phyloP scores from a whole-genome alignment of 1,140 invertebrate species.

The Caenorhabditis briggsae region DNA sequence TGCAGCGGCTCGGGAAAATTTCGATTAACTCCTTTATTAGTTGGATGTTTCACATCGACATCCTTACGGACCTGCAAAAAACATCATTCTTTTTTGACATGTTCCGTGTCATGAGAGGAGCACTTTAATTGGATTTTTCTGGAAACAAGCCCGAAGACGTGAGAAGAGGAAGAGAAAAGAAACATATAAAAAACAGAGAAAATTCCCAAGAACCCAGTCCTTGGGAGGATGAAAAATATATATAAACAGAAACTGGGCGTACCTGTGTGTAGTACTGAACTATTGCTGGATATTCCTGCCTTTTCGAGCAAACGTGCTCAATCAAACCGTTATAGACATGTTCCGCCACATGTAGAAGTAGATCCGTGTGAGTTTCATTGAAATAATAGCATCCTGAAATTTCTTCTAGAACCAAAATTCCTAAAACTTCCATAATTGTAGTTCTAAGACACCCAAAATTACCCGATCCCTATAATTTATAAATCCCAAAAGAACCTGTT shows the following conservation, averaged over 20 bases:
- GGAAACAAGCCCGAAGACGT: not conserved
- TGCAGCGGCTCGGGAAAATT: constrained; percentile 72
- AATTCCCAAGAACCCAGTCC: not conserved
- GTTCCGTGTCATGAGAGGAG: not conserved
- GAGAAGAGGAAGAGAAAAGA: no score
- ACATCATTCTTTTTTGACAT: constrained; percentile 28
- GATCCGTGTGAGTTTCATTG: constrained; percentile 75
- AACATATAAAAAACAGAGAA: not conserved
- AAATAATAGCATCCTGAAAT: constrained; percentile 75
- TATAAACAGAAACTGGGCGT: not conserved
- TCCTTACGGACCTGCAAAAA: constrained; percentile 72
- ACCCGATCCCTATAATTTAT: constrained; percentile 20
- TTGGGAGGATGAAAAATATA: not conserved
- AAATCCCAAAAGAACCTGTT: constrained; percentile 64
- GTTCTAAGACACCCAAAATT: not conserved
- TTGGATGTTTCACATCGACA: constrained; percentile 72
- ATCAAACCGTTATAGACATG: constrained; percentile 75
- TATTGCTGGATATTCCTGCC: constrained; percentile 74
- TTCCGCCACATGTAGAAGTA: constrained; percentile 71
- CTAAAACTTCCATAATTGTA: not conserved
- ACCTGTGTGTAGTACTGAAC: constrained; percentile 77
- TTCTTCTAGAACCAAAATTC: not conserved
- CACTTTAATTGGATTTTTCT: constrained; percentile 2
- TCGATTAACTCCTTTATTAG: constrained; percentile 76
- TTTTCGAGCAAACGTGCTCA: constrained; percentile 75